Conservation (phyloP, 2,797 vertebrate species). For the Dendrocincla tyrannina region DNA sequence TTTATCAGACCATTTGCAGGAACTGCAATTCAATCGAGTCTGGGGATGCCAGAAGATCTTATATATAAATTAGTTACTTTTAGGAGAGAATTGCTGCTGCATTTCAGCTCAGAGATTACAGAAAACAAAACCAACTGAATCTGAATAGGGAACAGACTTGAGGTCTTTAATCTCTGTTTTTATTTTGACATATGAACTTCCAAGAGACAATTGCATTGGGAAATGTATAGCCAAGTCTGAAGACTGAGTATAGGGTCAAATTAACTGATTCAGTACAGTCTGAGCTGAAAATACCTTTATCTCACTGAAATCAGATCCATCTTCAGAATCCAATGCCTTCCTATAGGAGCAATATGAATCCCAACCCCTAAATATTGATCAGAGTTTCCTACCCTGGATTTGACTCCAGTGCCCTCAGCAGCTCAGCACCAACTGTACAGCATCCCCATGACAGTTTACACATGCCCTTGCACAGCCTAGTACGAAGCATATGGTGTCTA, state of each 20-base stretch:
- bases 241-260: not conserved
- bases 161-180: not conserved
- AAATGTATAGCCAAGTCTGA: not conserved
- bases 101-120: not conserved
- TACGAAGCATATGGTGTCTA: not conserved
- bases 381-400: not conserved
- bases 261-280: not conserved
- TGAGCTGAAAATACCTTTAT: not conserved
- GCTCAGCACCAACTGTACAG: not conserved
- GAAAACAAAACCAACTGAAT: not conserved
- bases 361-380: not conserved
- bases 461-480: fast-evolving
- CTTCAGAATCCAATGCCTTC: not conserved
- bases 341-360: not conserved
- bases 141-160: not conserved
- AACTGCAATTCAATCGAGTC: not conserved
- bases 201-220: not conserved
- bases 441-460: too few relatives aligned
- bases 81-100: not conserved
- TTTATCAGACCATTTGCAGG: conserved; percentile 23
- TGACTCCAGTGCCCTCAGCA: not conserved
- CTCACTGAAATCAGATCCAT: not conserved
- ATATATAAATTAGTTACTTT: not conserved
- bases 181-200: not conserved
- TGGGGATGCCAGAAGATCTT: not conserved